These are phyloP conservation scores for Pteronura brasiliensis DNA, from an alignment of 2,113 vertebrate species.

Conservation along the genomic window DNA sequence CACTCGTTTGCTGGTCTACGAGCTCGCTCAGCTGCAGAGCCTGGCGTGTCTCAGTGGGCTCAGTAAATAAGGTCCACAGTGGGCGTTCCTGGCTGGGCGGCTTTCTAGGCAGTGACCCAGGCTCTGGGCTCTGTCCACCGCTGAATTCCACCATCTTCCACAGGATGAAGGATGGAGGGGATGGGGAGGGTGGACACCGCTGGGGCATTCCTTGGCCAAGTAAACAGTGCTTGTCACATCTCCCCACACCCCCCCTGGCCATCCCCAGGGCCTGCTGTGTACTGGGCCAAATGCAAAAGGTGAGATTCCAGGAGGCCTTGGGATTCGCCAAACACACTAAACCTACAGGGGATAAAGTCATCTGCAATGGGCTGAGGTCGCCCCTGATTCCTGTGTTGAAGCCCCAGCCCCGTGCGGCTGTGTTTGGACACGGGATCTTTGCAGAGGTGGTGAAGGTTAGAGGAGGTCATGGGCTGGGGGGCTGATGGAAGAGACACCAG, in stretches of 20 bases:
- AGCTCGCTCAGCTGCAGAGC: background rate
- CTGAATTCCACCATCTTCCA: background rate
- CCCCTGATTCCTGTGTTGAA: background rate
- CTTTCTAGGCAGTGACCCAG: background rate
- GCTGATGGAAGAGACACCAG: background rate
- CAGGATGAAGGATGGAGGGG: background rate
- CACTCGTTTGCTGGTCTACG: background rate
- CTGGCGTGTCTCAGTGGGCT: fast-evolving
- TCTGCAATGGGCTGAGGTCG: background rate
- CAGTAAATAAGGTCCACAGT: background rate
- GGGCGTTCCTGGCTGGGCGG: background rate
- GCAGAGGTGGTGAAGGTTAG: background rate
- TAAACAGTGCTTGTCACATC: too few relatives aligned
- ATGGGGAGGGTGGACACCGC: background rate
- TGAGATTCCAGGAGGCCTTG: background rate
- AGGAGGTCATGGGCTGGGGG: background rate
- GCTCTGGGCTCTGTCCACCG: background rate
- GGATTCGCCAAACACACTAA: too few relatives aligned
- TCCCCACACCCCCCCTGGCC: too few relatives aligned
- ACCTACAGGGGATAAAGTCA: background rate
- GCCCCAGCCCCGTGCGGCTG: background rate
- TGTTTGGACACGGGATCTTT: background rate
- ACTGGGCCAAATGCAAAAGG: background rate
- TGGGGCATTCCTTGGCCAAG: background rate
- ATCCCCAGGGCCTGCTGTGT: background rate